phyloP scores from a whole-genome alignment of 2,888 invertebrate species.

The Eupithecia pulchellata region DNA sequence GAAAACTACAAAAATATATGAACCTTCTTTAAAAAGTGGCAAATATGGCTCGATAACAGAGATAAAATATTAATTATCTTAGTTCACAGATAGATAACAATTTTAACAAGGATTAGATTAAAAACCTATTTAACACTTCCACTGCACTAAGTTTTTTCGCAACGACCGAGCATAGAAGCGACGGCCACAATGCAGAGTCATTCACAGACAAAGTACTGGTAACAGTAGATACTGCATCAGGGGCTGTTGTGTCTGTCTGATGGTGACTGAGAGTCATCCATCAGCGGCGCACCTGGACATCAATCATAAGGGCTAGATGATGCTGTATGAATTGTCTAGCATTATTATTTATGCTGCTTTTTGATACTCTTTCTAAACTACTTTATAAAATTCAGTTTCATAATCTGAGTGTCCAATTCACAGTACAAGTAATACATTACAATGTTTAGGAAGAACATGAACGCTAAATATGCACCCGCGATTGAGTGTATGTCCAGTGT shows the following conservation, averaged over 20 bases:
- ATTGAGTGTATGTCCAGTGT: slow-evolving; percentile 56
- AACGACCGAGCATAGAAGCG: not conserved
- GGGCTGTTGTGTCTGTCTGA: not conserved
- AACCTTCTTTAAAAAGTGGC: not conserved
- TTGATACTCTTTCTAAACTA: not conserved
- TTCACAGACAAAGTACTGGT: not conserved
- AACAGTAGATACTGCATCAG: not conserved
- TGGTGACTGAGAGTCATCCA: not conserved
- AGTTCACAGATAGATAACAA: slow-evolving; percentile 2
- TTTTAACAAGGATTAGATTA: not conserved
- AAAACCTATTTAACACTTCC: not conserved
- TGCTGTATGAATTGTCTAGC: too few species aligned
- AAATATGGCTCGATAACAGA: not conserved
- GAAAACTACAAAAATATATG: not conserved
- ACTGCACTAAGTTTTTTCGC: not conserved
- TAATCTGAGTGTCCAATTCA: slow-evolving; percentile 56
- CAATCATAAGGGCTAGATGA: too few species aligned
- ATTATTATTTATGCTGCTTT: too few species aligned
- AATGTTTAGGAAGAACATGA: slow-evolving; percentile 55
- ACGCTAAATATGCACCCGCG: slow-evolving; percentile 49
- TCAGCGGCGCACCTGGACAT: too few species aligned
- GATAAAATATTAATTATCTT: not conserved
- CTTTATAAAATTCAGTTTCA: slow-evolving; percentile 36
- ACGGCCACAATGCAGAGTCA: not conserved
- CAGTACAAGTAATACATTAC: slow-evolving; percentile 52